Evolutionary conservation across 2,888 invertebrate genomes (phyloP), one percentile per base, ranked within the genome.

Genomic region (Augochlorella aurata): DNA sequence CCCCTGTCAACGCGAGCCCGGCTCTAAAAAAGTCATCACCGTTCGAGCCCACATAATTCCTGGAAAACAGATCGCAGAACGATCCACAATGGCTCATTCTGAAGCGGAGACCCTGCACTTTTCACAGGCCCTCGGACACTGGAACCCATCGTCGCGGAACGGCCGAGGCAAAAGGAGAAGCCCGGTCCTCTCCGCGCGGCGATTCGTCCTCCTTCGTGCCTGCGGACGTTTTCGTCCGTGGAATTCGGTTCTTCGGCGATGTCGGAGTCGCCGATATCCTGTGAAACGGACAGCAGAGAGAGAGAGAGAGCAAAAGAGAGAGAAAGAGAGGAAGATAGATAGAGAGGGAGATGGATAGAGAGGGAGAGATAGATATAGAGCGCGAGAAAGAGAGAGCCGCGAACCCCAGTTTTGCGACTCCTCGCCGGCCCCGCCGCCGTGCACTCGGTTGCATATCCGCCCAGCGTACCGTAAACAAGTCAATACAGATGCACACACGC

Each of bases 381-480:
- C 67, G 63, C 44, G 68, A 61, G 69, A 70, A 47, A 66, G 58
- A 69, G 21, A 18, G 50, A 29, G 45, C 24, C 24, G 61, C 16
- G 24, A 24, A 61, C 29, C 9, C 61, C 18, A 24, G 14, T 54
- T 21, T 21, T 67, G 70, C 70, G 49, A 38, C 65, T 65, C 63
- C 61, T 71, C 29, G 29, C 29, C 61, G 70, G 75, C 83, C 76
- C 86, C 44, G 29, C 44, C 71, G 67, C 76, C 72, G 61, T 66
- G 49, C 76, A 67, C 70, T 79, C 77, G 77, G 78, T 71, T 78
- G 85, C 78, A 82, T 85, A 84, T 83, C 83, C 84, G 85, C 73
- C 78, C 89, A 86, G 72, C 81, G 82, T 83, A 84, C 84, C 82
- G 84, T 89, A 83, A 89, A 87, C 85, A 82, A 82, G 83, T 85